Conservation (phyloP, 1,140 invertebrate species). For the Dendrolimus punctatus region DNA sequence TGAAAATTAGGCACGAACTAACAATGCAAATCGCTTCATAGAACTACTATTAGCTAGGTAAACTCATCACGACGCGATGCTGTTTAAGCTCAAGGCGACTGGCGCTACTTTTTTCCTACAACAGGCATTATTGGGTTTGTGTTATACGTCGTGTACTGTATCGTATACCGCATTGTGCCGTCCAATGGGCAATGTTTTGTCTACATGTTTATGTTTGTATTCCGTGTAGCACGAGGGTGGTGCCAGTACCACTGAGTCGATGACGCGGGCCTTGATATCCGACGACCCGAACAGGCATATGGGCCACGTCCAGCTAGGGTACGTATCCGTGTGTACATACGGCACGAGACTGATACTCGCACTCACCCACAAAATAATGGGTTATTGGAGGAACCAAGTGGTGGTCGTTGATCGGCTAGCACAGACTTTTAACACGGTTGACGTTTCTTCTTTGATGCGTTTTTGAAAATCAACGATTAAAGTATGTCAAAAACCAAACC, state of each 20-base stretch:
- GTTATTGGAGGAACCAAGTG: too few relatives aligned
- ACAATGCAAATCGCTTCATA: conserved; percentile 50
- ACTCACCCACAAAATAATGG: conserved; percentile 5
- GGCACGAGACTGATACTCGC: conserved; percentile 46
- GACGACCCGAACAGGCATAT: conserved; percentile 90
- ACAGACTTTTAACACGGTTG: too few relatives aligned
- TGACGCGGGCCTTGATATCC: conserved; percentile 92
- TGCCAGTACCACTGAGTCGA: conserved; percentile 90
- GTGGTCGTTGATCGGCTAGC: conserved; percentile 1
- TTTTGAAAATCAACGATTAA: too few relatives aligned
- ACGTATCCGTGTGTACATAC: conserved; percentile 77
- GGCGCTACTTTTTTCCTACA: conserved; percentile 69
- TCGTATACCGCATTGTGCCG: conserved; percentile 69
- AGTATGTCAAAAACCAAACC: too few relatives aligned
- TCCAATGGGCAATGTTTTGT: conserved; percentile 69
- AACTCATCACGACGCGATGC: conserved; percentile 7
- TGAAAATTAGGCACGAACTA: conserved; percentile 45
- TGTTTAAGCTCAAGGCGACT: conserved; percentile 26
- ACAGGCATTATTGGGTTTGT: conserved; percentile 35
- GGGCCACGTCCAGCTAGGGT: conserved; percentile 93
- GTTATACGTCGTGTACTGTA: conserved; percentile 9
- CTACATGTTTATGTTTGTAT: conserved; percentile 73
- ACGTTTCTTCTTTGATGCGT: too few relatives aligned
- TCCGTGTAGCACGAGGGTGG: conserved; percentile 88
- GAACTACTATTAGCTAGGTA: conserved; percentile 28